phyloP scores from a whole-genome alignment of 2,113 vertebrate species.

The Clarias macrocephalus region DNA sequence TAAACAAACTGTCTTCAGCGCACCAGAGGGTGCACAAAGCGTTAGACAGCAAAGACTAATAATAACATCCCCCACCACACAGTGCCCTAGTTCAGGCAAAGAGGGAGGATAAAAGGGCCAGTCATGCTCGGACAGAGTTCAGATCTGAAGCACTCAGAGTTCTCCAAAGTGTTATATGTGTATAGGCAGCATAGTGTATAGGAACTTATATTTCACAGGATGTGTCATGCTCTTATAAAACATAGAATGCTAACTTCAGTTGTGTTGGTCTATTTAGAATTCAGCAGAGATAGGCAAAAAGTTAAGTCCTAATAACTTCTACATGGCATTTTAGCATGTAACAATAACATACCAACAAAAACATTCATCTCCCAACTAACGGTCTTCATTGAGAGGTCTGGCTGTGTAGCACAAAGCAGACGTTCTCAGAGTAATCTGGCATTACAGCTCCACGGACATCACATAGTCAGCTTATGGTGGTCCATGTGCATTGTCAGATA shows the following conservation, averaged over 20 bases:
- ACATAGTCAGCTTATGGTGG: background rate
- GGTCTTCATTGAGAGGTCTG: background rate
- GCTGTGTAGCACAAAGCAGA: background rate
- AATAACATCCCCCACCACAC: conserved; percentile 19
- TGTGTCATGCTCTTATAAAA: background rate
- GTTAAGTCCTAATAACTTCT: background rate
- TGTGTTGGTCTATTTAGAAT: background rate
- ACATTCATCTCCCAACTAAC: background rate
- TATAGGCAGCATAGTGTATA: background rate
- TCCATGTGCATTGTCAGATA: background rate
- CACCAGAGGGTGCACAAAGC: background rate
- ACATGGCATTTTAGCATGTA: background rate
- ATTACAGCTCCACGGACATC: background rate
- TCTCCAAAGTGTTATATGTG: background rate
- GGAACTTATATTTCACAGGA: background rate
- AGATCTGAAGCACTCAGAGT: background rate
- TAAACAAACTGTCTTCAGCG: background rate
- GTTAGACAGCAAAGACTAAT: background rate
- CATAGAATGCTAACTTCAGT: background rate
- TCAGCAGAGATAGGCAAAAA: background rate
- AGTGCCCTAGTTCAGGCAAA: background rate
- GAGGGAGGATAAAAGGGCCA: conserved; percentile 2
- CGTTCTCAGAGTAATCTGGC: background rate
- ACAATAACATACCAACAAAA: background rate
- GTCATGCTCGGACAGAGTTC: background rate